phyloP scores from a whole-genome alignment of 2,113 vertebrate species.

The Rhinoptilus africanus region DNA sequence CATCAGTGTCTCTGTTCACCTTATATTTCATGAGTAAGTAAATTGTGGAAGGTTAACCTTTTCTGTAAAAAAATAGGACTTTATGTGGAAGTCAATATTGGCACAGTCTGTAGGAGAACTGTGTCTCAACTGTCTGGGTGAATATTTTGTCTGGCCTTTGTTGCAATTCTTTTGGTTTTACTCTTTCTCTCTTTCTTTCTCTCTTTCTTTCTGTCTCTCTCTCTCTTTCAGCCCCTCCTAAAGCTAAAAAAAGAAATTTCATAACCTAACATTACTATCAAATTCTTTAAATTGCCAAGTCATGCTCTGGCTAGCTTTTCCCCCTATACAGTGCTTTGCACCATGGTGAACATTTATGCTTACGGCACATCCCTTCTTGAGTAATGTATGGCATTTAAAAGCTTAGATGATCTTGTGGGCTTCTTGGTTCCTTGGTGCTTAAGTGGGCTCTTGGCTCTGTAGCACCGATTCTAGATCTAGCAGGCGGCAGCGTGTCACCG shows the following conservation, averaged over 20 bases:
- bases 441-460: slow-evolving; percentile 25
- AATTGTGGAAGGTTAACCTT: slow-evolving; percentile 49
- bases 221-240: no score
- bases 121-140: background rate
- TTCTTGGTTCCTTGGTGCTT: background rate
- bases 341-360: background rate
- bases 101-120: background rate
- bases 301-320: background rate
- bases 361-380: background rate
- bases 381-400: slow-evolving; percentile 31
- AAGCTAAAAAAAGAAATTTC: background rate
- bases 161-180: background rate
- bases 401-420: background rate
- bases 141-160: background rate
- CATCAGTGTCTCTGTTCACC: slow-evolving; percentile 60
- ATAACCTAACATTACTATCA: background rate
- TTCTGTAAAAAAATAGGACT: slow-evolving; percentile 40
- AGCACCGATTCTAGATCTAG: background rate
- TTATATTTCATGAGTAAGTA: slow-evolving; percentile 64
- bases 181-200: background rate
- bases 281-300: background rate
- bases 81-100: slow-evolving; percentile 57
- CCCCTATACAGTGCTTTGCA: background rate
- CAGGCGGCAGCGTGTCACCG: background rate
- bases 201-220: background rate